Percentiles rank a stretch among this genome's conserved stretches.
These are phyloP conservation scores for Propsilocerus akamusi DNA, from an alignment of 1,140 invertebrate genomes.

Conservation along the genomic window DNA sequence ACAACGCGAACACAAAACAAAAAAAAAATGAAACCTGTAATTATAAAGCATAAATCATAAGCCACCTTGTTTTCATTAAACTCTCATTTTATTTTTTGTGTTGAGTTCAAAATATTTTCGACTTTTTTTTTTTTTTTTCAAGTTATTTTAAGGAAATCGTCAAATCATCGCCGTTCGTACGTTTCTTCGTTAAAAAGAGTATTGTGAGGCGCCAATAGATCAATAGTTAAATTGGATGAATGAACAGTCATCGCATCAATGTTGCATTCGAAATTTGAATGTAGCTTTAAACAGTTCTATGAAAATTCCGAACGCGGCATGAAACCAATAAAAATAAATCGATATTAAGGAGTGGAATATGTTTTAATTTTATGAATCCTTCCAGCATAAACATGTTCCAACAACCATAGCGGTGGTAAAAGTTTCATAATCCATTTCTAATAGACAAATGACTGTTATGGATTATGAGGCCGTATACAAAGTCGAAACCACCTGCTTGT, in stretches of 20 bases:
- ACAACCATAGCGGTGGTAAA: background rate
- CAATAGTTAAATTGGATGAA: background rate
- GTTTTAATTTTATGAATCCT: background rate
- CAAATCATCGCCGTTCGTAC: background rate
- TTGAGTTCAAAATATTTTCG: background rate
- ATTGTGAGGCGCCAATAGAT: background rate
- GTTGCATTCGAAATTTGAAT: too few relatives aligned
- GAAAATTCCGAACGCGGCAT: too few relatives aligned
- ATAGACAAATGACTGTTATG: too few relatives aligned
- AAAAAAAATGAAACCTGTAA: constrained; percentile 1
- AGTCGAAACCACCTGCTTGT: background rate
- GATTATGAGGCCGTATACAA: too few relatives aligned
- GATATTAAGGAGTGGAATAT: background rate
- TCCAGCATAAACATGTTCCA: background rate
- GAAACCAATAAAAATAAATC: too few relatives aligned
- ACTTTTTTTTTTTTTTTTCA: background rate
- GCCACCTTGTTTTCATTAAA: background rate
- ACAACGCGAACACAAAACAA: background rate
- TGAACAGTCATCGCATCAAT: background rate
- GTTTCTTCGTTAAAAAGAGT: background rate
- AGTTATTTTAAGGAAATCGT: background rate
- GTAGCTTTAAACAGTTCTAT: too few relatives aligned
- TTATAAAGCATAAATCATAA: constrained; percentile 2
- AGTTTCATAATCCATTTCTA: too few relatives aligned
- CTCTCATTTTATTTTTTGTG: background rate